These are phyloP conservation scores for Autographa gamma DNA, from an alignment of 2,888 invertebrate genomes.

Conservation along the genomic window DNA sequence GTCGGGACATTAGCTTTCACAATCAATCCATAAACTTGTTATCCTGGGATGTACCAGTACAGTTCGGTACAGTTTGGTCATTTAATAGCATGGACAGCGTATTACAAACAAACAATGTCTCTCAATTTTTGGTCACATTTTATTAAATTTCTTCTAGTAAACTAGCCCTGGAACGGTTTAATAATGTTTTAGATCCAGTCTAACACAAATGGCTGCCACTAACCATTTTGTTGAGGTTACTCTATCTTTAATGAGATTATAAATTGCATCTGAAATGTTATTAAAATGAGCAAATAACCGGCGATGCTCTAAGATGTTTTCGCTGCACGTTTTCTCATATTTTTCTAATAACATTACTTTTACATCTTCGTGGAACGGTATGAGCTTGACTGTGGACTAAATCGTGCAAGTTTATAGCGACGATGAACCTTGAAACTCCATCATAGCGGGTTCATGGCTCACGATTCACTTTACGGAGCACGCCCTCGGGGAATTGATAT, in stretches of 20 bases:
- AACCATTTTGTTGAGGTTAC: not conserved
- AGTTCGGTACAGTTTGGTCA: too few relatives aligned
- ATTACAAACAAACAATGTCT: too few relatives aligned
- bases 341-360: not conserved
- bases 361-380: not conserved
- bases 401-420: conserved; percentile 35
- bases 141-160: too few relatives aligned
- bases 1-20: conserved; percentile 13
- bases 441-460: conserved; percentile 46
- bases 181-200: not conserved
- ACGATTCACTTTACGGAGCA: conserved; percentile 49
- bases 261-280: not conserved
- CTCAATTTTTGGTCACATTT: too few relatives aligned
- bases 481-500: conserved; percentile 55
- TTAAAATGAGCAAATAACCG: not conserved
- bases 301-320: not conserved
- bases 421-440: conserved; percentile 44
- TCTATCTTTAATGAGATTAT: not conserved
- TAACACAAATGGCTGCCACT: not conserved
- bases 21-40: conserved; percentile 5
- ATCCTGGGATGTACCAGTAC: not conserved
- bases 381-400: not conserved
- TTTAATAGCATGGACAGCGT: too few relatives aligned
- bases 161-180: too few relatives aligned
- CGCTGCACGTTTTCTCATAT: not conserved